A percentile compares a stretch with the other conserved stretches of the same genome.
Evolutionary conservation across 1,140 invertebrate genomes (phyloP).

Genomic region (Gerris buenoi): DNA sequence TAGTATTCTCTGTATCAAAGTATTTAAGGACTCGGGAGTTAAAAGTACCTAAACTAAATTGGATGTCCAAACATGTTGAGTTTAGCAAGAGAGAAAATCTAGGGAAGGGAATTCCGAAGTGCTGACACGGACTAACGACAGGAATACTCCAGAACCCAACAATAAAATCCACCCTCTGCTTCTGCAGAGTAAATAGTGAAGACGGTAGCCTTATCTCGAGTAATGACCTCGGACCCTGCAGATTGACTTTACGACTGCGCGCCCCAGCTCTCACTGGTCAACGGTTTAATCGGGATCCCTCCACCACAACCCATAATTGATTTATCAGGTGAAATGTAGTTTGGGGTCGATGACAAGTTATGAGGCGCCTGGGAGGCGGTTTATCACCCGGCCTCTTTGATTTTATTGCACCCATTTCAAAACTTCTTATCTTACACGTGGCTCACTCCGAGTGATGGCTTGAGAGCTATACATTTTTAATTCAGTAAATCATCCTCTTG

Average conservation of each 20-base stretch:
- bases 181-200: not conserved
- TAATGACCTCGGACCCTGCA: not conserved
- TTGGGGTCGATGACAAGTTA: not conserved
- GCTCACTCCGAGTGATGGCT: not conserved
- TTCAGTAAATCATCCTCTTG: no score
- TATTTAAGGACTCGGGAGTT: no score
- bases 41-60: no score
- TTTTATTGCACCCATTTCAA: not conserved
- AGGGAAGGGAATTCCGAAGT: not conserved
- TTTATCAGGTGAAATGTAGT: not conserved
- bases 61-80: no score
- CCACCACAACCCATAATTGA: not conserved
- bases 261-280: not conserved
- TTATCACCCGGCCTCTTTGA: not conserved
- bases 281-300: not conserved
- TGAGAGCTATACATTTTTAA: no score
- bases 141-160: not conserved
- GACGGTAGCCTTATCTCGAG: not conserved
- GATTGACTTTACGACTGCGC: not conserved
- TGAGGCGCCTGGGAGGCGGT: not conserved
- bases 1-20: no score
- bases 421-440: not conserved
- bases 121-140: not conserved
- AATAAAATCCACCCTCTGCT: not conserved
- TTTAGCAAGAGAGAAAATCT: not conserved